These are phyloP conservation scores for Brachionus calyciflorus DNA, from an alignment of 1,140 invertebrate species.

Conservation along the genomic window DNA sequence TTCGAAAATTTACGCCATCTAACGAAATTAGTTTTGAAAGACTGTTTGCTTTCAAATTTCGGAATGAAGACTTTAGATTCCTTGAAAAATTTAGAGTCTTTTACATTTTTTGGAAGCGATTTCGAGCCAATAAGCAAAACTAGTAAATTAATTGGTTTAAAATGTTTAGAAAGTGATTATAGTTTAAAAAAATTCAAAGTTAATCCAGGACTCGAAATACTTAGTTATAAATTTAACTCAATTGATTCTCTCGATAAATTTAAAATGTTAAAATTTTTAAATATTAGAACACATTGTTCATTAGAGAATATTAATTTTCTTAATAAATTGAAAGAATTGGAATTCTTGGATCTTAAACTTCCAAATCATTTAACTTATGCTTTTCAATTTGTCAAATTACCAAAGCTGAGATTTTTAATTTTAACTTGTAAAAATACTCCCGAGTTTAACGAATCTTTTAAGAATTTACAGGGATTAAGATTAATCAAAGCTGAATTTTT, in stretches of 20 bases:
- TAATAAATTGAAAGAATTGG: neutral
- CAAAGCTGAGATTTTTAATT: neutral
- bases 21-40: too few species aligned
- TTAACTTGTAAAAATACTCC: neutral
- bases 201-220: neutral
- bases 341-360: neutral
- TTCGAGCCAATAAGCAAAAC: neutral
- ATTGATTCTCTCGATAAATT: neutral
- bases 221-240: neutral
- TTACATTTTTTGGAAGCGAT: neutral
- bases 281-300: neutral
- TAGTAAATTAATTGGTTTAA: neutral
- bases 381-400: neutral
- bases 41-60: too few species aligned
- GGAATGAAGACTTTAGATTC: too few species aligned
- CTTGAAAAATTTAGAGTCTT: too few species aligned
- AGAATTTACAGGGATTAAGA: neutral
- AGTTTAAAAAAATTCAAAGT: neutral
- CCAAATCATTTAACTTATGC: neutral
- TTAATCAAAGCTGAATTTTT: neutral
- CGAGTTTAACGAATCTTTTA: neutral
- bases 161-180: neutral
- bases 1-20: too few species aligned
- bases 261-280: neutral
- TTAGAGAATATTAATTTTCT: neutral